These are phyloP conservation scores for Eristalinus aeneus DNA, from an alignment of 2,888 invertebrate species.

Conservation along the genomic window DNA sequence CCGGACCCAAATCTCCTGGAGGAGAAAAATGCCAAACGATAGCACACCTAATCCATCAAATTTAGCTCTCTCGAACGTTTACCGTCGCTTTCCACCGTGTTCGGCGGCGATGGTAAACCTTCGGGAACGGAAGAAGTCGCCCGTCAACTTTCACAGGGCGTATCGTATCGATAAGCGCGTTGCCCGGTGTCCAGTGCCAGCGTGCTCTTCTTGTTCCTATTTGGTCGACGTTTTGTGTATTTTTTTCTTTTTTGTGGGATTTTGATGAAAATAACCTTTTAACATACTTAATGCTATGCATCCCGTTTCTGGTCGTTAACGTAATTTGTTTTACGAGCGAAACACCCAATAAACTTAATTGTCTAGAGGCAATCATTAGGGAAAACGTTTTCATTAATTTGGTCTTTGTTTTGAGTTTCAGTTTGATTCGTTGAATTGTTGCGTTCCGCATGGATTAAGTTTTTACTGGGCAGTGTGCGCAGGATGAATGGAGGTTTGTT, in stretches of 20 bases:
- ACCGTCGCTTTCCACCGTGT: neutral
- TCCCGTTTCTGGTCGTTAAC: conserved; percentile 39
- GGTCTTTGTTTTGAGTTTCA: conserved; percentile 20
- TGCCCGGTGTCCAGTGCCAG: neutral
- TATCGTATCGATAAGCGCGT: neutral
- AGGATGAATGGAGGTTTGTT: too few species aligned
- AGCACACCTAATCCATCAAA: neutral
- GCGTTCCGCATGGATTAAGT: neutral
- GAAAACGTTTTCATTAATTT: conserved; percentile 34
- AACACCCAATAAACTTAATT: conserved; percentile 56
- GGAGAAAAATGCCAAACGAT: neutral
- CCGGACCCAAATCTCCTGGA: neutral
- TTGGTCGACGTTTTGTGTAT: neutral
- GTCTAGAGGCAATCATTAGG: conserved; percentile 29
- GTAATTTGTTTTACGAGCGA: conserved; percentile 47
- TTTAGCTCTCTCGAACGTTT: neutral
- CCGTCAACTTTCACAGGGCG: neutral
- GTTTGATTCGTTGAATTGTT: neutral
- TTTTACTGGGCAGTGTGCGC: too few species aligned
- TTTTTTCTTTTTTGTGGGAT: neutral
- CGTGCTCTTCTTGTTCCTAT: neutral
- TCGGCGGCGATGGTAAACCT: neutral
- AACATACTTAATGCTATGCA: conserved; percentile 17
- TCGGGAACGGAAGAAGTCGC: neutral
- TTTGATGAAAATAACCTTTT: conserved; percentile 4